Conservation (phyloP, 2,797 vertebrate genomes). For the Hoplostethus atlanticus region DNA sequence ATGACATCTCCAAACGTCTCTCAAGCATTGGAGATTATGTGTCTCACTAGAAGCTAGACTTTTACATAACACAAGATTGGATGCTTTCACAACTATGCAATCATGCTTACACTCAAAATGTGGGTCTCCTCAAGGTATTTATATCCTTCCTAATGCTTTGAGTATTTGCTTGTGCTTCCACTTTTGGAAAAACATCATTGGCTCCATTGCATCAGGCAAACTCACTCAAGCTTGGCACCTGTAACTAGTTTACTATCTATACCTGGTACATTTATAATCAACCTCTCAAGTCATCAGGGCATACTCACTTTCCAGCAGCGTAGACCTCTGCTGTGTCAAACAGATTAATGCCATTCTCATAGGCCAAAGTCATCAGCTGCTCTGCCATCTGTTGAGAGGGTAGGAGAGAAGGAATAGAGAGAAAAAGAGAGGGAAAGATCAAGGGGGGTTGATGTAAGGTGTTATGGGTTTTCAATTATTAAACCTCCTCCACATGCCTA, state of each 20-base stretch:
- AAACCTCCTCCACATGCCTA: slow-evolving; percentile 34
- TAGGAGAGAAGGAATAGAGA: slow-evolving; percentile 43
- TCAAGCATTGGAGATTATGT: not conserved
- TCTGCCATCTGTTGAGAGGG: slow-evolving; percentile 93
- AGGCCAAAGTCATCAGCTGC: slow-evolving; percentile 98
- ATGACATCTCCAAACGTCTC: too few species aligned
- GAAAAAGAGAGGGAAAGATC: slow-evolving; percentile 16
- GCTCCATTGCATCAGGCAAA: not conserved
- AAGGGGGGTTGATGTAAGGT: slow-evolving; percentile 36
- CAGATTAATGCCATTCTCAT: slow-evolving; percentile 99
- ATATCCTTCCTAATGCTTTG: slow-evolving; percentile 5
- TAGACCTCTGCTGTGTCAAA: slow-evolving; percentile 99
- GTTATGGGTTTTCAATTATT: slow-evolving; percentile 55
- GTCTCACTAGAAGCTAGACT: not conserved
- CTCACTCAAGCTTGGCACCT: not conserved
- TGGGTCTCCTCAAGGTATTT: not conserved
- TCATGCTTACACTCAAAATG: too few species aligned
- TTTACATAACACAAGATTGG: too few species aligned
- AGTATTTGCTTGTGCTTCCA: slow-evolving; percentile 1
- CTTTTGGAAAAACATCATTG: not conserved
- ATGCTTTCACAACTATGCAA: too few species aligned
- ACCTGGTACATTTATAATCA: slow-evolving; percentile 19
- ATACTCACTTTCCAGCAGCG: slow-evolving; percentile 97
- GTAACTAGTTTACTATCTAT: not conserved
- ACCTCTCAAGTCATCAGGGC: slow-evolving; percentile 35